Percentiles rank a stretch among this genome's conserved stretches.
Evolutionary conservation across 2,113 vertebrate genomes (phyloP).

Genomic region (Urocitellus parryii): DNA sequence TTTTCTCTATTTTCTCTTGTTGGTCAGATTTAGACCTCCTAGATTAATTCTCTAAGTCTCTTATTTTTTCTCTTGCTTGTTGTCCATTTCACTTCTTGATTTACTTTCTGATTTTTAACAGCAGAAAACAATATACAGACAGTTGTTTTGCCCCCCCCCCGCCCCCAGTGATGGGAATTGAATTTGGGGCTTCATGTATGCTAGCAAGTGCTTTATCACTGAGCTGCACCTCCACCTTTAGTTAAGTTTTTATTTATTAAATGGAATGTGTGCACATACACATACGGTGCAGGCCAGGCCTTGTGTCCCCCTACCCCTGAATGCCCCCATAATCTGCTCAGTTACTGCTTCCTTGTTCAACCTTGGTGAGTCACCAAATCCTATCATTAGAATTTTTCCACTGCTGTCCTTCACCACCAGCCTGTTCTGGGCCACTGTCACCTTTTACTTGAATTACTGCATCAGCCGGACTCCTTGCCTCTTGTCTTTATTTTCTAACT

Average conservation of each 20-base stretch:
- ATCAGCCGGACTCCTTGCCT: not conserved
- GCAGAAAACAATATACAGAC: not conserved
- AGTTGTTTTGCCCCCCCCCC: not conserved
- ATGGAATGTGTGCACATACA: not conserved
- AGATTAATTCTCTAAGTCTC: not conserved
- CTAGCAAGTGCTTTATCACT: not conserved
- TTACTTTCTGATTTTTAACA: not conserved
- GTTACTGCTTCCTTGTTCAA: not conserved
- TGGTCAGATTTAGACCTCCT: not conserved
- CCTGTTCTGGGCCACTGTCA: not conserved
- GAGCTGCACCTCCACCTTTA: not conserved
- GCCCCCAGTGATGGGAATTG: no score
- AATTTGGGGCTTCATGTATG: not conserved
- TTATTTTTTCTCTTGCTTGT: not conserved
- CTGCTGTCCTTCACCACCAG: not conserved
- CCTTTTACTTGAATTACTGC: not conserved
- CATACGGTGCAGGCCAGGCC: not conserved
- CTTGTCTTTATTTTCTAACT: not conserved
- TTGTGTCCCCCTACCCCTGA: no score
- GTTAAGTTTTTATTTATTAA: not conserved
- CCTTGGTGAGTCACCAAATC: not conserved
- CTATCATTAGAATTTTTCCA: not conserved
- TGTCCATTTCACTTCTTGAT: not conserved
- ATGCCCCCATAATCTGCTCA: not conserved
- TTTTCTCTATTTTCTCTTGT: not conserved